A percentile compares a stretch with the other conserved stretches of the same genome.
These are phyloP conservation scores for Cyclina sinensis DNA, from an alignment of 1,140 invertebrate species.

Conservation along the genomic window DNA sequence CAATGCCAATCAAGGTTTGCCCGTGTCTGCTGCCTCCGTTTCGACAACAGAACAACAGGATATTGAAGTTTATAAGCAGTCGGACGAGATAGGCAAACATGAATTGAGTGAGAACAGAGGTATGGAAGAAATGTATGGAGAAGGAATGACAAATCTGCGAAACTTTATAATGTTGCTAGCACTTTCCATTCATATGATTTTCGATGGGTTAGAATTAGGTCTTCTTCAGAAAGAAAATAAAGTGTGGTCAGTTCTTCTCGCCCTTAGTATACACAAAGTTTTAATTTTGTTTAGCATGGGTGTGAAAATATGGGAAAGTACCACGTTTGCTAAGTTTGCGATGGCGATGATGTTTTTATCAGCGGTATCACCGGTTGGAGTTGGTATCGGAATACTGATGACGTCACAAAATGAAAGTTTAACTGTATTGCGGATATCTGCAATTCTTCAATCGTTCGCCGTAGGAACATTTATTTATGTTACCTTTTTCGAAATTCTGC, in stretches of 20 bases:
- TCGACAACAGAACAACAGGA: not conserved
- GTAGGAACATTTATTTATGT: conserved; percentile 97
- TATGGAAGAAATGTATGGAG: not conserved
- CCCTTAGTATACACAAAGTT: conserved; percentile 90
- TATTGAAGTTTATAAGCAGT: not conserved
- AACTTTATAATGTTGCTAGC: conserved; percentile 77
- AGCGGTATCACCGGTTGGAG: conserved; percentile 89
- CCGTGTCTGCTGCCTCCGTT: not conserved
- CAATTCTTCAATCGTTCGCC: conserved; percentile 90
- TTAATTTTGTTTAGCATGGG: conserved; percentile 93
- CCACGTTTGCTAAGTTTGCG: conserved; percentile 86
- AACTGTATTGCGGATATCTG: conserved; percentile 84
- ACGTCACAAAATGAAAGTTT: conserved; percentile 74
- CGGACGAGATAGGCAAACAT: not conserved
- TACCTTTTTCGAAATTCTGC: conserved; percentile 96
- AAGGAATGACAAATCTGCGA: conserved; percentile 73
- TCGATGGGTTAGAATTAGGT: conserved; percentile 80
- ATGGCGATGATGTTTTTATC: conserved; percentile 87
- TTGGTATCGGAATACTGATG: conserved; percentile 89
- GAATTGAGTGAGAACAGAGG: not conserved
- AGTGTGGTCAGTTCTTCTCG: conserved; percentile 91
- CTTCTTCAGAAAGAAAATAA: conserved; percentile 86
- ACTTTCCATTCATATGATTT: conserved; percentile 81
- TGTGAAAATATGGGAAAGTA: conserved; percentile 89
- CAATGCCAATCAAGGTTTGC: not conserved